Evolutionary conservation across 2,888 invertebrate genomes (phyloP).

Genomic region (Pseudoips prasinana): DNA sequence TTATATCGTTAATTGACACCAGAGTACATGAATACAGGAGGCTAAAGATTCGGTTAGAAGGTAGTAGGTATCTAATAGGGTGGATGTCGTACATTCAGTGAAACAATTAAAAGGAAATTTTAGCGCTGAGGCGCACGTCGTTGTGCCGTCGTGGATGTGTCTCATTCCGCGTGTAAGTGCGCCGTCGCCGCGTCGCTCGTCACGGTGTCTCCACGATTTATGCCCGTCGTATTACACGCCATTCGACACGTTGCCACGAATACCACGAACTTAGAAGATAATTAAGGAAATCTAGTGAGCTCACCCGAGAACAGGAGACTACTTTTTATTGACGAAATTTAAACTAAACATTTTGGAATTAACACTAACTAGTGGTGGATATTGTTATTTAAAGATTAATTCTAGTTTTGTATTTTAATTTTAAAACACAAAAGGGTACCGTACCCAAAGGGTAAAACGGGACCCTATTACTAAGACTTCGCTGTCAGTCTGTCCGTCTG

Average conservation of each 20-base stretch:
- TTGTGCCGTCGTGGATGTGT: constrained; percentile 55
- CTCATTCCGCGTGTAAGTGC: constrained; percentile 71
- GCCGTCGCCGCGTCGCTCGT: constrained; percentile 65
- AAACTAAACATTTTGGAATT: too few species aligned
- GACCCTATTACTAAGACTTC: too few species aligned
- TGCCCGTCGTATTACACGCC: constrained; percentile 75
- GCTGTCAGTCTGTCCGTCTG: too few species aligned
- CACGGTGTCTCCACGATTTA: constrained; percentile 74
- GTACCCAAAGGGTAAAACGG: too few species aligned
- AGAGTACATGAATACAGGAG: constrained; percentile 4
- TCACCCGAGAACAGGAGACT: too few species aligned
- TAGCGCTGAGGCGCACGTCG: constrained; percentile 47
- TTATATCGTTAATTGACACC: constrained; percentile 56
- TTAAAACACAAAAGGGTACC: too few species aligned
- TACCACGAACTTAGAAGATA: constrained; percentile 40
- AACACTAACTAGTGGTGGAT: too few species aligned
- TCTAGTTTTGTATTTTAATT: too few species aligned
- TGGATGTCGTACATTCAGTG: constrained; percentile 48
- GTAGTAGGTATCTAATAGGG: constrained; percentile 18
- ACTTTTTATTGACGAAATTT: too few species aligned
- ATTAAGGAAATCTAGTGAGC: constrained; percentile 1
- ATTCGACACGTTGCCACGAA: constrained; percentile 74
- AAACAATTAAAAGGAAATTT: constrained; percentile 71
- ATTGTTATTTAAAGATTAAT: too few species aligned
- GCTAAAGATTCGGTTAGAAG: constrained; percentile 6